Evolutionary conservation across 2,113 vertebrate species (phyloP).

Genomic region (Tautogolabrus adspersus): DNA sequence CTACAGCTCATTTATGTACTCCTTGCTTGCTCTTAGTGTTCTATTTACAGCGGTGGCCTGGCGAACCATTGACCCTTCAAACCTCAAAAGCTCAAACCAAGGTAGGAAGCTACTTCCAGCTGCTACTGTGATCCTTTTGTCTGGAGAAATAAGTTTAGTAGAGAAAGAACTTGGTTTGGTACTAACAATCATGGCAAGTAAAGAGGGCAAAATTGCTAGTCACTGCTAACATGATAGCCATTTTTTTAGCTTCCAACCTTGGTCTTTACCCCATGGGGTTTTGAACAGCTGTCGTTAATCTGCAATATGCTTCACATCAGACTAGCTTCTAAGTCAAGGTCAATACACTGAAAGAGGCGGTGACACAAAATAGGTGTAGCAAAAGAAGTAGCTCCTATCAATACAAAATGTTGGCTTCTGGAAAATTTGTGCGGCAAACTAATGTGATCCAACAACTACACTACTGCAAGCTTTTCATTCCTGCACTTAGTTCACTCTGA

Average conservation of each 20-base stretch:
- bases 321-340: conserved; percentile 32
- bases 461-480: conserved; percentile 57
- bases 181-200: neutral
- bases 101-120: conserved; percentile 23
- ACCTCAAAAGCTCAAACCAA: conserved; percentile 37
- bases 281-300: conserved; percentile 28
- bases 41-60: conserved; percentile 58
- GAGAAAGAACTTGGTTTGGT: neutral
- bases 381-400: conserved; percentile 18
- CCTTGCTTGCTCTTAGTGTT: conserved; percentile 41
- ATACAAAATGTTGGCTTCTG: conserved; percentile 39
- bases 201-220: neutral
- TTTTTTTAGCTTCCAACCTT: conserved; percentile 32
- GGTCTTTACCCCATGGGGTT: neutral
- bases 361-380: conserved; percentile 26
- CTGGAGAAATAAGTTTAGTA: neutral
- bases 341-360: conserved; percentile 27
- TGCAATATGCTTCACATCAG: conserved; percentile 32
- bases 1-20: conserved; percentile 37
- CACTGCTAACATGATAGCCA: neutral
- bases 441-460: conserved; percentile 51
- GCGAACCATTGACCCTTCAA: conserved; percentile 45
- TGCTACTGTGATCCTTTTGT: neutral
- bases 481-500: conserved; percentile 25
- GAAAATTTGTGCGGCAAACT: conserved; percentile 27